These are phyloP conservation scores for Gobionotothen gibberifrons DNA, from an alignment of 2,797 vertebrate species.

Conservation along the genomic window DNA sequence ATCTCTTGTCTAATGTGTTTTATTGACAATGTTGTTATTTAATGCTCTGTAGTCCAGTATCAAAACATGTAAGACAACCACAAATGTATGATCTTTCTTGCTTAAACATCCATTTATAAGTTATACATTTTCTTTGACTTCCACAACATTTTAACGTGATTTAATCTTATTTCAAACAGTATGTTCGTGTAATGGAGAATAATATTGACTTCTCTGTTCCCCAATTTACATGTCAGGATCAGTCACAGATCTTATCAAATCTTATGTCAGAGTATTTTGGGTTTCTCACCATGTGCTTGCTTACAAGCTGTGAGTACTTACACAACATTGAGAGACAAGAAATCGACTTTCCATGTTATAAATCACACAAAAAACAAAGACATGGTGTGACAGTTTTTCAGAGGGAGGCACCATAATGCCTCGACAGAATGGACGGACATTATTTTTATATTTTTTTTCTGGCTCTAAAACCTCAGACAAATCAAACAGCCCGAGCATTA, in stretches of 20 bases:
- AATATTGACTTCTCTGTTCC: background rate
- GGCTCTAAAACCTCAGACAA: conserved; percentile 23
- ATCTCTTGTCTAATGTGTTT: background rate
- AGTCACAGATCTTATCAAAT: conserved; percentile 5
- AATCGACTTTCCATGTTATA: conserved; percentile 30
- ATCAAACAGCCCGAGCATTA: conserved; percentile 20
- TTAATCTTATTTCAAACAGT: background rate
- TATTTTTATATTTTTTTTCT: conserved; percentile 16
- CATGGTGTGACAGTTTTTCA: conserved; percentile 47
- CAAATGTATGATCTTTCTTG: background rate
- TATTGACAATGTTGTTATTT: background rate
- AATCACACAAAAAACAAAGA: conserved; percentile 40
- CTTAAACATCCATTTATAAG: background rate
- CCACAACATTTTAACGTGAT: background rate
- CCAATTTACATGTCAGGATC: background rate
- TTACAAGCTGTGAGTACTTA: conserved; percentile 16
- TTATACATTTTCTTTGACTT: background rate
- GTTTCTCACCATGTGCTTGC: conserved; percentile 17
- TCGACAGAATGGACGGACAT: conserved; percentile 50
- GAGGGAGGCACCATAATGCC: conserved; percentile 58
- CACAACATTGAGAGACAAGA: conserved; percentile 41
- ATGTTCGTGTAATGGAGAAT: conserved; percentile 1
- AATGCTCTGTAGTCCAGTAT: background rate
- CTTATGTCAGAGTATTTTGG: conserved; percentile 1
- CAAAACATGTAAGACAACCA: background rate